Percentiles rank a stretch among this genome's conserved stretches.
phyloP scores from a whole-genome alignment of 1,140 invertebrate genomes.

The Eriosoma lanigerum region DNA sequence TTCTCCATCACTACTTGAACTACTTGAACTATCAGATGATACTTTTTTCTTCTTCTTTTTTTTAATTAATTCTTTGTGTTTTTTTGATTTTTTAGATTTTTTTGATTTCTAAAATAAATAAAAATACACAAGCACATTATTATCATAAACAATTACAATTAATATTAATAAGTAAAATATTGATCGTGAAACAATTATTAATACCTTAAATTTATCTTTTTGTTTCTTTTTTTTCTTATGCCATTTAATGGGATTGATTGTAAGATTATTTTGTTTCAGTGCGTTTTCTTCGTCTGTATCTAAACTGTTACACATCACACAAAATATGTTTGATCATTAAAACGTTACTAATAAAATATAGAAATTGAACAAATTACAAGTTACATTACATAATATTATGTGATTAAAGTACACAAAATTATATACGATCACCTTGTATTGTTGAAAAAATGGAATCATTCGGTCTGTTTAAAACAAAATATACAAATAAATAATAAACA shows the following conservation, averaged over 20 bases:
- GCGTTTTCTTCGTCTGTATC: conserved; percentile 12
- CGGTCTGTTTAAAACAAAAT: no score
- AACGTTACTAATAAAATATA: no score
- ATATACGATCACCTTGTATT: no score
- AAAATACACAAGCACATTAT: background rate
- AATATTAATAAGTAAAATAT: background rate
- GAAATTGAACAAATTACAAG: no score
- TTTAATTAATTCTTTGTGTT: conserved; percentile 60
- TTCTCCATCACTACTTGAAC: conserved; percentile 55
- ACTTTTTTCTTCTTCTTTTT: conserved; percentile 59
- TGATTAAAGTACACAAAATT: no score
- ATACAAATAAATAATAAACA: no score
- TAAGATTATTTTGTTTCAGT: conserved; percentile 19
- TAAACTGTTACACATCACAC: background rate
- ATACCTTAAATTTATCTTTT: conserved; percentile 33
- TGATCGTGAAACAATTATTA: background rate
- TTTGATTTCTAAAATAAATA: conserved; percentile 41
- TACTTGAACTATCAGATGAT: conserved; percentile 57
- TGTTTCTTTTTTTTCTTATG: conserved; percentile 53
- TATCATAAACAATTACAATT: background rate
- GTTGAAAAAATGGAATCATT: no score
- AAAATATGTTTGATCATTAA: no score
- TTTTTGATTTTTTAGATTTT: conserved; percentile 55
- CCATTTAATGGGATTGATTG: conserved; percentile 30
- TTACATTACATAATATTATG: no score